These are phyloP conservation scores for Electrona antarctica DNA, from an alignment of 2,113 vertebrate genomes.

Conservation along the genomic window DNA sequence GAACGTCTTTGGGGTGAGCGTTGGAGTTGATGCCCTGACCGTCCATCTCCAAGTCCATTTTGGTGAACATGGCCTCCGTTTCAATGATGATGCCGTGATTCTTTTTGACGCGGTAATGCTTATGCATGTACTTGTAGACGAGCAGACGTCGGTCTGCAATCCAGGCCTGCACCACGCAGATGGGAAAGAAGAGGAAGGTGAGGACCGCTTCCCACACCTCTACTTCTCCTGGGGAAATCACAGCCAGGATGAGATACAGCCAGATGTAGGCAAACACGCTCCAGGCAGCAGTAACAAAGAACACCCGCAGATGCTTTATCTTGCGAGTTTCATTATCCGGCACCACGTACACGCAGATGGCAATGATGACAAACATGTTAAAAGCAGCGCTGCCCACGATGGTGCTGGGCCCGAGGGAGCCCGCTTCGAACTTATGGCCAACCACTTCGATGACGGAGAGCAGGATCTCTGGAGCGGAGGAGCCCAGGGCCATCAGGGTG, in stretches of 20 bases:
- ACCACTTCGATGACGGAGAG: constrained; percentile 86
- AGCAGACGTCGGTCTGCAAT: constrained; percentile 84
- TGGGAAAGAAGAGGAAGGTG: constrained; percentile 85
- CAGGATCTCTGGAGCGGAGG: constrained; percentile 85
- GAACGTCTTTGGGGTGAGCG: constrained; percentile 75
- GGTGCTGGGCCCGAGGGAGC: constrained; percentile 84
- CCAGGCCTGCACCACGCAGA: constrained; percentile 86
- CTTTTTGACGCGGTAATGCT: constrained; percentile 83
- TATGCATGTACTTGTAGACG: constrained; percentile 86
- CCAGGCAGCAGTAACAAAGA: constrained; percentile 85
- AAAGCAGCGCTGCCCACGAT: constrained; percentile 88
- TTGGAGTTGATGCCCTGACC: constrained; percentile 78
- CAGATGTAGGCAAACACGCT: constrained; percentile 87
- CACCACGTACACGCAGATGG: constrained; percentile 83
- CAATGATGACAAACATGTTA: constrained; percentile 89
- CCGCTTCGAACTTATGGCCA: constrained; percentile 82
- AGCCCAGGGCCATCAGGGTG: constrained; percentile 86
- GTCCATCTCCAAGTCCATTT: constrained; percentile 85
- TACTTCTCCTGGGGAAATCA: constrained; percentile 81
- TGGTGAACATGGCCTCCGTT: constrained; percentile 81
- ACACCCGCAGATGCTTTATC: constrained; percentile 84
- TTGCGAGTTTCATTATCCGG: constrained; percentile 83
- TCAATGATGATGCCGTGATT: constrained; percentile 83
- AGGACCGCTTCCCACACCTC: constrained; percentile 86
- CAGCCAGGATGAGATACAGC: constrained; percentile 85